A percentile compares a stretch with the other conserved stretches of the same genome.
Evolutionary conservation across 2,888 invertebrate species (phyloP).

Genomic region (Athrips mouffetella): DNA sequence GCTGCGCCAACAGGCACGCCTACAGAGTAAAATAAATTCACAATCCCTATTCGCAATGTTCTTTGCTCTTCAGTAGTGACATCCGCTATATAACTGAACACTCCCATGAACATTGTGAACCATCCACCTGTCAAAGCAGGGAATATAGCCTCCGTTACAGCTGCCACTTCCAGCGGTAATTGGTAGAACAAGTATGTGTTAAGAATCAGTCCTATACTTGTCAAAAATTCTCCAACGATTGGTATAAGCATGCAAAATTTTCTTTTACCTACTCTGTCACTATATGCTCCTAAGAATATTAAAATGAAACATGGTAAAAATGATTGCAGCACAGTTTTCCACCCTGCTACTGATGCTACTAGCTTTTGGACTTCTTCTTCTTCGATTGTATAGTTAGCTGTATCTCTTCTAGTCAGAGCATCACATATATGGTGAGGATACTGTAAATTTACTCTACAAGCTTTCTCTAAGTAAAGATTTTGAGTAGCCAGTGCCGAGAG

Average conservation of each 20-base stretch:
- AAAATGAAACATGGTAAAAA: conserved; percentile 87
- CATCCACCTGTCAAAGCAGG: conserved; percentile 90
- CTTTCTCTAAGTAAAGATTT: conserved; percentile 91
- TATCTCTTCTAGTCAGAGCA: conserved; percentile 85
- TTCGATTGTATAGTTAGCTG: conserved; percentile 77
- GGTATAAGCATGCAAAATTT: conserved; percentile 91
- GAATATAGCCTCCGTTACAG: conserved; percentile 88
- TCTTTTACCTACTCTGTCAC: conserved; percentile 82
- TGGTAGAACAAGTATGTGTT: conserved; percentile 89
- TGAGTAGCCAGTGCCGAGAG: conserved; percentile 87
- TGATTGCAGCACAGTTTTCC: conserved; percentile 92
- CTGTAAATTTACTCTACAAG: conserved; percentile 88
- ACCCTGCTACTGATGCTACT: conserved; percentile 89
- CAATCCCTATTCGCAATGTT: conserved; percentile 90
- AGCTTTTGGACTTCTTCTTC: conserved; percentile 84
- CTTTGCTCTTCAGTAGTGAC: conserved; percentile 90
- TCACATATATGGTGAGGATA: conserved; percentile 86
- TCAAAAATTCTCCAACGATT: conserved; percentile 87
- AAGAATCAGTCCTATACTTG: conserved; percentile 86
- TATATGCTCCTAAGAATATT: conserved; percentile 89
- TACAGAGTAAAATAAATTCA: conserved; percentile 92
- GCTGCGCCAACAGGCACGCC: conserved; percentile 95
- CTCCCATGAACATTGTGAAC: conserved; percentile 94
- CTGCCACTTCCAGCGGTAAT: conserved; percentile 88
- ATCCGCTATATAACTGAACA: conserved; percentile 93